Conservation (phyloP, 2,113 vertebrate genomes). For the Dinomys branickii region DNA sequence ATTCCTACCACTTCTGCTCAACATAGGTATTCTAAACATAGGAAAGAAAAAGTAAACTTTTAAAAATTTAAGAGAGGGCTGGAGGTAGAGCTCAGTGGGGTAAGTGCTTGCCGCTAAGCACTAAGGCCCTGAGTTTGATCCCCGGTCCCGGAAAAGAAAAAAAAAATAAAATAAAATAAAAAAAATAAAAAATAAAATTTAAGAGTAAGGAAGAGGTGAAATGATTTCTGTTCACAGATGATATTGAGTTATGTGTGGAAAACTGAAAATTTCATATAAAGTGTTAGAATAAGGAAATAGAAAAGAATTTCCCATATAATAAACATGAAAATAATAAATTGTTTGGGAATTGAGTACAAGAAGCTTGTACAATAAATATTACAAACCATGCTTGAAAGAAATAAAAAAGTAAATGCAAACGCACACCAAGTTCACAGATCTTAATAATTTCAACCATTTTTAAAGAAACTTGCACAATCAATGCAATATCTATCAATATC, state of each 20-base stretch:
- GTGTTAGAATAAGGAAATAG: background rate
- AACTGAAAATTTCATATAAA: background rate
- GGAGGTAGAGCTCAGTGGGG: too few species aligned
- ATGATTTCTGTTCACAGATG: background rate
- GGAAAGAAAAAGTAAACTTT: background rate
- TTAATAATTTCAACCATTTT: background rate
- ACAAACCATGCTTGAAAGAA: background rate
- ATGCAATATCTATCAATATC: background rate
- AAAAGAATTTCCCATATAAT: background rate
- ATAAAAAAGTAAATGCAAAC: background rate
- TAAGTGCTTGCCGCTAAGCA: too few species aligned
- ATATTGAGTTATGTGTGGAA: background rate
- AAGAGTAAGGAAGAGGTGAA: background rate
- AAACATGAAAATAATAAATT: background rate
- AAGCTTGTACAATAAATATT: background rate
- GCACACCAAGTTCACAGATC: background rate
- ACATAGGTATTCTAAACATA: background rate
- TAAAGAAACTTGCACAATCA: background rate
- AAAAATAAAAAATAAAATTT: too few species aligned
- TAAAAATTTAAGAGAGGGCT: background rate
- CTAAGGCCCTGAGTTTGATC: too few species aligned
- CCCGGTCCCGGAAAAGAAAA: too few species aligned
- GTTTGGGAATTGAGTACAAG: background rate
- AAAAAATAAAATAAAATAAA: too few species aligned
- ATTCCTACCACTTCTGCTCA: background rate